A percentile compares a stretch with the other conserved stretches of the same genome.
Evolutionary conservation across 2,113 vertebrate genomes (phyloP).

Genomic region (Ranitomeya variabilis): DNA sequence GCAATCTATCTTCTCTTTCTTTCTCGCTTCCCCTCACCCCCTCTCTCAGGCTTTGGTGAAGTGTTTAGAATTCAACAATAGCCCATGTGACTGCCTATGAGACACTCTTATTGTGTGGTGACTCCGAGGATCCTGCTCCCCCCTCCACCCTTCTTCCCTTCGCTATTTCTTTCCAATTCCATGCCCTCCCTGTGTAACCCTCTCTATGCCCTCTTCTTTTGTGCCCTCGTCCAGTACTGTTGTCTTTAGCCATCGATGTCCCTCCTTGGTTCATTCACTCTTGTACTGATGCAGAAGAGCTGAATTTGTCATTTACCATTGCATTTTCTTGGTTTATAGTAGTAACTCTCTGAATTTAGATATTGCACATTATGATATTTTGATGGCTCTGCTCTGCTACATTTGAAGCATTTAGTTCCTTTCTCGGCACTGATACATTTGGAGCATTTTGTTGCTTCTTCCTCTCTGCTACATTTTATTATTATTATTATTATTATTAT

Average conservation of each 20-base stretch:
- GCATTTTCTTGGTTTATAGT: background rate
- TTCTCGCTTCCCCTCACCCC: background rate
- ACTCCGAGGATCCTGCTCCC: slow-evolving; percentile 46
- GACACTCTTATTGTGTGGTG: slow-evolving; percentile 52
- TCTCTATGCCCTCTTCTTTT: slow-evolving; percentile 21
- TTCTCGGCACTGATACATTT: no score
- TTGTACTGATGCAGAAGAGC: background rate
- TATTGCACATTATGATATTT: background rate
- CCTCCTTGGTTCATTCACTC: background rate
- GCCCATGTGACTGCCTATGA: slow-evolving; percentile 53
- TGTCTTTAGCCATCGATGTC: background rate
- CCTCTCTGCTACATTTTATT: no score
- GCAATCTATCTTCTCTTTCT: slow-evolving; percentile 41
- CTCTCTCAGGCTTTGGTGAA: slow-evolving; percentile 40
- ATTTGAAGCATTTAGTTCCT: background rate
- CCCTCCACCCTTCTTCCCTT: background rate
- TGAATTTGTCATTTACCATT: background rate
- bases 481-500: no score
- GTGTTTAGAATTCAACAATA: slow-evolving; percentile 55
- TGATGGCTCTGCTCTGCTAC: background rate
- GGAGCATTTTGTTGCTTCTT: no score
- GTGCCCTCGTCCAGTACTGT: background rate
- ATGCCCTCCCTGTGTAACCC: slow-evolving; percentile 44
- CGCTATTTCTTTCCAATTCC: slow-evolving; percentile 21
- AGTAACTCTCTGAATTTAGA: background rate